These are phyloP conservation scores for Ptychochromis oligacanthus DNA, from an alignment of 2,113 vertebrate genomes.

Conservation along the genomic window DNA sequence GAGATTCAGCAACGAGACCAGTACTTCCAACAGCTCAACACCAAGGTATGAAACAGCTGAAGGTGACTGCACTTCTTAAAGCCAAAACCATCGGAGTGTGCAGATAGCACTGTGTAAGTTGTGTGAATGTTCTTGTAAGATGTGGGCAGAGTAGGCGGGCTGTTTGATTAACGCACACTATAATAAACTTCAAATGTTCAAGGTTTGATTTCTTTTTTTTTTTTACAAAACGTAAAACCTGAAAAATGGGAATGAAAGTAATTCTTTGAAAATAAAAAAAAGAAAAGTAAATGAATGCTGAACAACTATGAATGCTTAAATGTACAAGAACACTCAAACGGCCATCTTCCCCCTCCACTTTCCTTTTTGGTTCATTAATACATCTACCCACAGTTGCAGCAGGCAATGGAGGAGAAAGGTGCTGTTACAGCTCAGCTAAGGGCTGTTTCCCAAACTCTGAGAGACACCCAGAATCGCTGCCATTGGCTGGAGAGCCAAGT, in stretches of 20 bases:
- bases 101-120: not conserved
- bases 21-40: constrained; percentile 82
- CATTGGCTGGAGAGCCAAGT: constrained; percentile 81
- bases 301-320: not conserved
- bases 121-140: not conserved
- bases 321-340: not conserved
- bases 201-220: not conserved
- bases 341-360: rapidly evolving
- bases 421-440: constrained; percentile 81
- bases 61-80: not conserved
- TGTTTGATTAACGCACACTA: not conserved
- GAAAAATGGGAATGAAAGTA: too few relatives aligned
- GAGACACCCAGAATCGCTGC: constrained; percentile 84
- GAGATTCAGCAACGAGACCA: constrained; percentile 87
- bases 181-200: not conserved
- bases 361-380: not conserved
- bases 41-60: constrained; percentile 74
- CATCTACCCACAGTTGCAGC: constrained; percentile 81
- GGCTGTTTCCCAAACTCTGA: constrained; percentile 82
- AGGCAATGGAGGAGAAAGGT: constrained; percentile 83
- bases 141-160: not conserved
- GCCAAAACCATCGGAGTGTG: not conserved
- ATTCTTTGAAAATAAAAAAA: not conserved
- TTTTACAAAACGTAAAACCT: not conserved
- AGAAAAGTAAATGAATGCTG: not conserved